Conservation (phyloP, 1,140 invertebrate genomes). For the Leptinotarsa undecemlineata region DNA sequence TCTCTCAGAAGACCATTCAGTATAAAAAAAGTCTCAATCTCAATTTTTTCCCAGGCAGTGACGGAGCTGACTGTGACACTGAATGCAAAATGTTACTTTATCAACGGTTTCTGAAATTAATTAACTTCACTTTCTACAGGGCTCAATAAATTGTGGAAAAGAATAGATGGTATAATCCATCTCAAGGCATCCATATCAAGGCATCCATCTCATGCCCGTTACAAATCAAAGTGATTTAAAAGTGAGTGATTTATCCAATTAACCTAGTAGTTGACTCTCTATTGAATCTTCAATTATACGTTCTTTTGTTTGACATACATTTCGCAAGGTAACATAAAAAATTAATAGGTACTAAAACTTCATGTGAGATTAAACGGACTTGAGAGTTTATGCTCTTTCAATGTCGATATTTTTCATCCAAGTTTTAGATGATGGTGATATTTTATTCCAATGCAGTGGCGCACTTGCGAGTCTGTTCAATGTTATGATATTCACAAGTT, state of each 20-base stretch:
- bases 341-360: slow-evolving; percentile 5
- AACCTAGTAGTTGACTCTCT: slow-evolving; percentile 11
- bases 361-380: background rate
- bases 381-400: background rate
- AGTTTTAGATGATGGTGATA: background rate
- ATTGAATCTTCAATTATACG: slow-evolving; percentile 14
- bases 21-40: no score
- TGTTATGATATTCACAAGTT: no score
- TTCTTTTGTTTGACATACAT: slow-evolving; percentile 16
- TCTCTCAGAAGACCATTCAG: no score
- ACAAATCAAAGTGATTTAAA: slow-evolving; percentile 11
- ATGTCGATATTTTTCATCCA: background rate
- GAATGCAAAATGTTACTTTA: no score
- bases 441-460: no score
- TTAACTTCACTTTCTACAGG: no score
- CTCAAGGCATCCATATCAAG: background rate
- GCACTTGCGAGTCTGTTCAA: no score
- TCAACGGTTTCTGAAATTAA: no score
- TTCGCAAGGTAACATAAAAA: slow-evolving; percentile 16
- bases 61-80: no score
- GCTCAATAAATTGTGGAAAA: background rate
- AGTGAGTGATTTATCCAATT: slow-evolving; percentile 18
- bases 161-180: background rate
- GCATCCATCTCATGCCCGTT: background rate
- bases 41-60: no score